Percentiles rank a stretch among this genome's conserved stretches.
phyloP scores from a whole-genome alignment of 1,140 invertebrate species.

The Sitodiplosis mosellana region DNA sequence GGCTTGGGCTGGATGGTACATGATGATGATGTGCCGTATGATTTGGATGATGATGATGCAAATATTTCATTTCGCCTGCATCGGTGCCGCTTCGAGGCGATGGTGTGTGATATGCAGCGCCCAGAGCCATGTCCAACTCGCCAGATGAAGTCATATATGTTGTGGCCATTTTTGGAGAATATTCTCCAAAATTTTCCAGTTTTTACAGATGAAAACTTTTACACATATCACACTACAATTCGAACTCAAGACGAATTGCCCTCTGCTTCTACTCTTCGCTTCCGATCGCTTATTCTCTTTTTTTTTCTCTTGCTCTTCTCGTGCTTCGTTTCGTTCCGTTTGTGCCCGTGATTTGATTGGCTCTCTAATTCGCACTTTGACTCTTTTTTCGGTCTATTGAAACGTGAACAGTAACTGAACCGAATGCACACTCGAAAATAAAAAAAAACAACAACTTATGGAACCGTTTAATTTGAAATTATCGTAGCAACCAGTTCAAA shows the following conservation, averaged over 20 bases:
- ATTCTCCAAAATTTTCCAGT: too few relatives aligned
- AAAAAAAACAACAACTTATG: not conserved
- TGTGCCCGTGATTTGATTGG: too few relatives aligned
- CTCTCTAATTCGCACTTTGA: conserved; percentile 7
- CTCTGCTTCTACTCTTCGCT: too few relatives aligned
- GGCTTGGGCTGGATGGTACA: conserved; percentile 40
- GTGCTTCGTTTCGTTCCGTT: too few relatives aligned
- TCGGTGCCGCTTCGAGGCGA: conserved; percentile 60
- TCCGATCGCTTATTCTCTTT: too few relatives aligned
- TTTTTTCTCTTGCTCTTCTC: too few relatives aligned
- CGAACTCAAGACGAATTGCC: too few relatives aligned
- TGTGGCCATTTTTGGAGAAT: conserved; percentile 30
- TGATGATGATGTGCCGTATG: conserved; percentile 55
- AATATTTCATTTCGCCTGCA: conserved; percentile 86
- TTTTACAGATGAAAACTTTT: too few relatives aligned
- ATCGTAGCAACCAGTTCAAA: too few relatives aligned
- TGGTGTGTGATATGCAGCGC: conserved; percentile 50
- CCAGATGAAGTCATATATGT: conserved; percentile 65
- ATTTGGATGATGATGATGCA: conserved; percentile 62
- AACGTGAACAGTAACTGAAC: not conserved
- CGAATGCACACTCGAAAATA: not conserved
- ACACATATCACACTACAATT: too few relatives aligned
- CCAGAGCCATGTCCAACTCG: conserved; percentile 53
- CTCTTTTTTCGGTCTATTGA: not conserved
- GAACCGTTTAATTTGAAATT: not conserved